These are phyloP conservation scores for Cyprinus carpio DNA, from an alignment of 2,113 vertebrate species.

Conservation along the genomic window DNA sequence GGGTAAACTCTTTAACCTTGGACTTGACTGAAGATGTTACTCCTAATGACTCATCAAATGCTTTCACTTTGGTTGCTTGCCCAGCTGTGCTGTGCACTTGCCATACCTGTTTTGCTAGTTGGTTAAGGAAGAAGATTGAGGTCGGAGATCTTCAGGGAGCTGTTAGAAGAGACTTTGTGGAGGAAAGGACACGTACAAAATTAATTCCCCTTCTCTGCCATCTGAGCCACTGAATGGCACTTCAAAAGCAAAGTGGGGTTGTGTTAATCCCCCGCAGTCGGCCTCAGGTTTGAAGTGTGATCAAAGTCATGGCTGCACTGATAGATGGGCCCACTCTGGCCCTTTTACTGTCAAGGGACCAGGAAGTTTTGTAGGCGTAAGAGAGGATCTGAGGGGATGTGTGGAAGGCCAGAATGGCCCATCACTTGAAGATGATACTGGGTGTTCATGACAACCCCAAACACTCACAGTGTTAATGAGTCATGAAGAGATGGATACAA, in stretches of 20 bases:
- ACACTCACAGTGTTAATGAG: neutral
- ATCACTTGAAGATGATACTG: neutral
- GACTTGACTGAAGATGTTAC: neutral
- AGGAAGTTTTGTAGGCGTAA: slow-evolving; percentile 64
- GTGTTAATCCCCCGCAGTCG: slow-evolving; percentile 64
- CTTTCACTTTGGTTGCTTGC: neutral
- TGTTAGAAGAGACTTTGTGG: slow-evolving; percentile 41
- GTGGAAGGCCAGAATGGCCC: neutral
- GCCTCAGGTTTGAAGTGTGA: slow-evolving; percentile 67
- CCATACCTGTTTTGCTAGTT: slow-evolving; percentile 24
- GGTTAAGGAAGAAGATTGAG: slow-evolving; percentile 40
- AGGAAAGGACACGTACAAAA: slow-evolving; percentile 58
- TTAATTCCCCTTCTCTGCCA: slow-evolving; percentile 66
- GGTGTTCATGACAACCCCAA: neutral
- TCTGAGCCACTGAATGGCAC: slow-evolving; percentile 65
- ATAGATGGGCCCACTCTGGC: slow-evolving; percentile 67
- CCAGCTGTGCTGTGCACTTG: neutral
- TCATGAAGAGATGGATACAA: neutral
- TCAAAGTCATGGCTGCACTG: slow-evolving; percentile 73
- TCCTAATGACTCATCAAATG: neutral
- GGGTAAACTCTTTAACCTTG: neutral
- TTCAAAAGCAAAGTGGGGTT: slow-evolving; percentile 69
- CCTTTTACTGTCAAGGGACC: slow-evolving; percentile 59
- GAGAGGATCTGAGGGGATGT: slow-evolving; percentile 52
- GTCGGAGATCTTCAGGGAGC: neutral